Evolutionary conservation across 2,797 vertebrate genomes (phyloP).

Genomic region (Enteromius fasciolatus): DNA sequence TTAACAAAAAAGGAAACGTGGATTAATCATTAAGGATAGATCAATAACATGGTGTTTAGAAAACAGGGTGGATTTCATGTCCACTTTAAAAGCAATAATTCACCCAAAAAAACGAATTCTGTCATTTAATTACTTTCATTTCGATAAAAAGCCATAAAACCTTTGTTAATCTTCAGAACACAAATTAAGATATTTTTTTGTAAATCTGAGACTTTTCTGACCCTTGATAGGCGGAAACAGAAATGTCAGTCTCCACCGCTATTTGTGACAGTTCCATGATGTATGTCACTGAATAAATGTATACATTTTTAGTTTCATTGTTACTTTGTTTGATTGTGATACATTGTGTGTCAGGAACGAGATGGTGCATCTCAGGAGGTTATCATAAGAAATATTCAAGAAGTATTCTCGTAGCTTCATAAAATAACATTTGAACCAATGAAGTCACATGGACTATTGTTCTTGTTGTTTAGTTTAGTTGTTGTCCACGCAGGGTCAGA

Average conservation of each 20-base stretch:
- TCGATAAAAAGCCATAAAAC: not conserved
- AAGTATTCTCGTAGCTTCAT: not conserved
- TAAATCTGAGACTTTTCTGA: too few relatives aligned
- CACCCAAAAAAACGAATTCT: not conserved
- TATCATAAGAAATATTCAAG: too few relatives aligned
- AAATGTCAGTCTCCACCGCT: too few relatives aligned
- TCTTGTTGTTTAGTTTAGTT: not conserved
- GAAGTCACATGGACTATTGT: not conserved
- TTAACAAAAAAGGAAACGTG: not conserved
- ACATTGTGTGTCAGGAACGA: too few relatives aligned
- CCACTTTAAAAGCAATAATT: not conserved
- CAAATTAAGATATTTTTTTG: not conserved
- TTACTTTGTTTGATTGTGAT: too few relatives aligned
- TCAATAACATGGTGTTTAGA: not conserved
- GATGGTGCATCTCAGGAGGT: too few relatives aligned
- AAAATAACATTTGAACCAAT: not conserved
- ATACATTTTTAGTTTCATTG: not conserved
- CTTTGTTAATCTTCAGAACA: not conserved
- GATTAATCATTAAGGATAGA: not conserved
- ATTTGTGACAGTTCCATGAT: too few relatives aligned
- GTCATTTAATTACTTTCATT: not conserved
- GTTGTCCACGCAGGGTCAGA: not conserved
- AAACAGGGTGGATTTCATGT: not conserved
- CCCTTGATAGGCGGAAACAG: too few relatives aligned
- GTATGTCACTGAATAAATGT: not conserved